These are phyloP conservation scores for Dysmachus trigonus DNA, from an alignment of 2,888 invertebrate species.

Conservation along the genomic window DNA sequence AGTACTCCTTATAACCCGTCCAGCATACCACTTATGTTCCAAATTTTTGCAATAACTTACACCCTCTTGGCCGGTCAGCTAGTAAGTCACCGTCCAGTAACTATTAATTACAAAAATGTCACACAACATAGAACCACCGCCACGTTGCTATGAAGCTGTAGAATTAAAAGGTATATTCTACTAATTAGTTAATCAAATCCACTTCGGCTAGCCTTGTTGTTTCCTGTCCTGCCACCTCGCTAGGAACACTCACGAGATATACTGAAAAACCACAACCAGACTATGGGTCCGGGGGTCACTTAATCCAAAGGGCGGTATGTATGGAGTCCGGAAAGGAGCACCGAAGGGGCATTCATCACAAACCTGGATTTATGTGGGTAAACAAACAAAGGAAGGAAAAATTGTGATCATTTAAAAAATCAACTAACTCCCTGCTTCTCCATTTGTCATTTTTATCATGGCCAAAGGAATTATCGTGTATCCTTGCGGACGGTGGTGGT, in stretches of 20 bases:
- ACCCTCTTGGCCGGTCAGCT: background rate
- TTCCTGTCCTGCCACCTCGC: background rate
- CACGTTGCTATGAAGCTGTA: background rate
- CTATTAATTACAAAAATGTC: background rate
- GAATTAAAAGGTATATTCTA: background rate
- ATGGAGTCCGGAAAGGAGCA: background rate
- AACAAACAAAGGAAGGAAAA: conserved; percentile 37
- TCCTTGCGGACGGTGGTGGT: conserved; percentile 16
- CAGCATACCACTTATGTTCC: background rate
- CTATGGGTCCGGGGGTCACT: background rate
- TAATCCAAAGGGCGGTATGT: background rate
- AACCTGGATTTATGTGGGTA: conserved; percentile 20
- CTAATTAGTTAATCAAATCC: conserved; percentile 4
- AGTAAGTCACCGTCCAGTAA: background rate
- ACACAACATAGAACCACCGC: background rate
- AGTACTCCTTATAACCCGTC: background rate
- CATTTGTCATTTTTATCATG: conserved; percentile 44
- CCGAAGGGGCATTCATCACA: conserved; percentile 15
- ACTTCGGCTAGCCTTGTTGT: background rate
- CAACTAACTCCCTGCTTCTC: conserved; percentile 35
- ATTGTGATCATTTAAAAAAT: conserved; percentile 32
- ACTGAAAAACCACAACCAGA: background rate
- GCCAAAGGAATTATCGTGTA: conserved; percentile 20
- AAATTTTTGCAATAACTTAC: background rate
- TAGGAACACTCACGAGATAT: background rate